Evolutionary conservation across 2,888 invertebrate species (phyloP).

Genomic region (Cephonodes hylas): DNA sequence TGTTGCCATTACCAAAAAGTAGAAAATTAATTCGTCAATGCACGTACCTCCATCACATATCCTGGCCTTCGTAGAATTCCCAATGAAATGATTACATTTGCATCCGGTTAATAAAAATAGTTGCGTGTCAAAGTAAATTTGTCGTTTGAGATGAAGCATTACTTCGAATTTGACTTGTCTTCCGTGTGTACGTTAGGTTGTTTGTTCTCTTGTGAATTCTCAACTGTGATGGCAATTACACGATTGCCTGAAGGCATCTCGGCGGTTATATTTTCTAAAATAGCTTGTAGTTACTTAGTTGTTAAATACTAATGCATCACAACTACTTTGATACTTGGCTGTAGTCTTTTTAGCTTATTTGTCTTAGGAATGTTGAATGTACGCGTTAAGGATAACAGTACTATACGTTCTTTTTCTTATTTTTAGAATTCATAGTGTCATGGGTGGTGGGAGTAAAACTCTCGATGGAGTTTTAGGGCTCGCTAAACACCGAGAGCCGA

Average conservation of each 20-base stretch:
- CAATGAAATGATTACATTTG: not conserved
- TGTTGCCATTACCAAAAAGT: not conserved
- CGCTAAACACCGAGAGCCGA: too few species aligned
- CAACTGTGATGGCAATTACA: not conserved
- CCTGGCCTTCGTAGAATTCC: not conserved
- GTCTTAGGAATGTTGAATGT: too few species aligned
- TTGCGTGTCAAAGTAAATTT: constrained; percentile 7
- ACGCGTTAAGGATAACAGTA: too few species aligned
- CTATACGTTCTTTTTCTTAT: too few species aligned
- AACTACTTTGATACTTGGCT: too few species aligned
- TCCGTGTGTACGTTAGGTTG: not conserved
- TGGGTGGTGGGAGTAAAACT: too few species aligned
- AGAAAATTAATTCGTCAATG: not conserved
- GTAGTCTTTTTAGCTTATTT: too few species aligned
- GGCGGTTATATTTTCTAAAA: not conserved
- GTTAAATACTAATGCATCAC: too few species aligned
- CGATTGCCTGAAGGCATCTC: not conserved
- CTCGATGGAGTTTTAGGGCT: too few species aligned
- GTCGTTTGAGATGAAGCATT: not conserved
- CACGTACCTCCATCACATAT: not conserved
- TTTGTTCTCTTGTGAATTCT: constrained; percentile 1
- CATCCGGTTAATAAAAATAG: constrained; percentile 3
- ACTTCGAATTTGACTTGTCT: not conserved
- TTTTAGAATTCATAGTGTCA: too few species aligned
- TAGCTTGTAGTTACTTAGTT: not conserved